Evolutionary conservation across 2,888 invertebrate genomes (phyloP), one percentile per base, ranked within the genome.

Genomic region (Drosophila emarginata): DNA sequence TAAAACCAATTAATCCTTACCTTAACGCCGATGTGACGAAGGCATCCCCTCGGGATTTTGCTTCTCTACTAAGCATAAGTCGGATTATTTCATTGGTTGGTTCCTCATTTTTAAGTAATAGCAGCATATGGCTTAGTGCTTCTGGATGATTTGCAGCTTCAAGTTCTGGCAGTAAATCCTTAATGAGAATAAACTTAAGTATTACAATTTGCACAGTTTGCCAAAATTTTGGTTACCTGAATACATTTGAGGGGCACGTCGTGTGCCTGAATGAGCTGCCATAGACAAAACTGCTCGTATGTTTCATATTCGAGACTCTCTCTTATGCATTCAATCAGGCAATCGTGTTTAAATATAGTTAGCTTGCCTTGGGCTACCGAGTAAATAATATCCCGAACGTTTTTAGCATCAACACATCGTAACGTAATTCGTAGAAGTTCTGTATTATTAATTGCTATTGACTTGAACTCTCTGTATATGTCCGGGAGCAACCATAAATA

Each of bases 241-340:
- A 98, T 95, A 89, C 96, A 95, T 89, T 98, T 97, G n/a, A 98
- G 94, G 61, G 97, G 96, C 89, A 98, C 96, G 91, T 97, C 97
- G 91, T 99, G 99, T 50, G 98, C 98, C 77, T 96, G 95, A 57
- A 99, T 94, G 66, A 99, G 93, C 92, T 99, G 98, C 99, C 99
- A 99, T 53, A 99, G 94, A 91, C 98, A 98, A 91, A 97, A 96
- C 92, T 99, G 99, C 91, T 99, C 99, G 84, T 98, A 97, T 2
- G 98, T 98, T 92, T 99, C 99, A 97, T 99, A 99, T 65, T 95
- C 94, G 64, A 99, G 93, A 88, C 97, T 98, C 51, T 96, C 95
- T 70, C 95, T 96, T 80, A 97, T 92, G 91, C 97, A 94, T 50
- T 94, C 93, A 66, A 95, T 94, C 52, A 97, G 93, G 64, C 95